These are phyloP conservation scores for Cyrtonyx montezumae DNA, from an alignment of 2,113 vertebrate genomes.

Conservation along the genomic window DNA sequence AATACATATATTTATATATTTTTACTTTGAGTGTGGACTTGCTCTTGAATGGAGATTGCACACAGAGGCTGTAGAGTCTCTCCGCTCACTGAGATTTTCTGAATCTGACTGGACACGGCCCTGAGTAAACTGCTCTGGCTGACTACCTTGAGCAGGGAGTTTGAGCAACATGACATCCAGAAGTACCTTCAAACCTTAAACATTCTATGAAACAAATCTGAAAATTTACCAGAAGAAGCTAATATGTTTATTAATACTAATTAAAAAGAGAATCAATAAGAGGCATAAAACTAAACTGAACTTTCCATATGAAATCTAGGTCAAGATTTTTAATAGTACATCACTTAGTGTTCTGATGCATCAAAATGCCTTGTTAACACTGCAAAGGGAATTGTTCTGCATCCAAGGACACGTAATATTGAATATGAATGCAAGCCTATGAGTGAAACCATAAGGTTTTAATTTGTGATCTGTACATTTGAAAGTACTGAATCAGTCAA, in stretches of 20 bases:
- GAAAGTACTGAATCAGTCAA: neutral
- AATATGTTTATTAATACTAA: neutral
- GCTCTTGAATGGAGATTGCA: neutral
- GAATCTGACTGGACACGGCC: fast-evolving
- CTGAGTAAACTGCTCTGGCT: neutral
- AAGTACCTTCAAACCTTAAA: neutral
- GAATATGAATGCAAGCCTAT: neutral
- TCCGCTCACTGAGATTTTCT: neutral
- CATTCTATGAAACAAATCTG: neutral
- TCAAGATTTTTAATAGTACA: neutral
- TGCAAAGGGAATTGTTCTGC: neutral
- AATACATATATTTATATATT: neutral
- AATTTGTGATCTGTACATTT: neutral
- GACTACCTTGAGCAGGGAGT: neutral
- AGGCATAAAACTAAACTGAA: neutral
- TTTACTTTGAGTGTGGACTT: neutral
- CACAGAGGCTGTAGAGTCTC: neutral
- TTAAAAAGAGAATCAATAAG: neutral
- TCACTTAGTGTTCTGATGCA: neutral
- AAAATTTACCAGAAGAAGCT: neutral
- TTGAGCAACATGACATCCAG: neutral
- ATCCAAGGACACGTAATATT: neutral
- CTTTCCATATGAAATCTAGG: neutral
- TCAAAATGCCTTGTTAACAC: neutral
- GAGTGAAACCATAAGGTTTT: neutral